A percentile compares a stretch with the other conserved stretches of the same genome.
Conservation (phyloP, 2,797 vertebrate genomes). For the Lacerta bilineata region DNA sequence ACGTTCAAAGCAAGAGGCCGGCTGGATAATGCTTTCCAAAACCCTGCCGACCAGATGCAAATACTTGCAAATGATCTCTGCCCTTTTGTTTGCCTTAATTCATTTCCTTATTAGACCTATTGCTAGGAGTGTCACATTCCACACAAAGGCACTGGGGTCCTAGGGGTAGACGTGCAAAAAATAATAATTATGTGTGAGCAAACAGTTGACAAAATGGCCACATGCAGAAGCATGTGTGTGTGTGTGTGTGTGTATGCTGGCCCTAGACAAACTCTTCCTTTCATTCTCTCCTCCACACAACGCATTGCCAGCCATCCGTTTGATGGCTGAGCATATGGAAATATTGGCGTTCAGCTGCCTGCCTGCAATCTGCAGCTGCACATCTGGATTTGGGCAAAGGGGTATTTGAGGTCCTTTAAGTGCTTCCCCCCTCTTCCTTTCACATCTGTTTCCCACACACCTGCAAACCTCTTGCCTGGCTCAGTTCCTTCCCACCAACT, state of each 20-base stretch:
- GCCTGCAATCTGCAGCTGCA: slow-evolving; percentile 3
- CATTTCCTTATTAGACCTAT: slow-evolving; percentile 72
- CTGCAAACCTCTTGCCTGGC: background rate
- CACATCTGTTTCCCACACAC: background rate
- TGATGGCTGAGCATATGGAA: background rate
- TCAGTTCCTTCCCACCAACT: background rate
- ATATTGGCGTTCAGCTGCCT: background rate
- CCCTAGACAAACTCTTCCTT: background rate
- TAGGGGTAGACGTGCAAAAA: background rate
- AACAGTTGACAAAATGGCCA: slow-evolving; percentile 8
- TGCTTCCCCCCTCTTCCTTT: background rate
- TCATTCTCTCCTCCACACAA: background rate
- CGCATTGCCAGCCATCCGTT: background rate
- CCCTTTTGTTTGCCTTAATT: slow-evolving; percentile 65
- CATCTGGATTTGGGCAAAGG: background rate
- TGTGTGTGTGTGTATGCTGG: background rate
- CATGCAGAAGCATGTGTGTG: too few species aligned
- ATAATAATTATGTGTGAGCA: background rate
- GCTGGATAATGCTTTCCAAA: slow-evolving; percentile 69
- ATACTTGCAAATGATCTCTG: slow-evolving; percentile 70
- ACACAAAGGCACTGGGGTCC: slow-evolving; percentile 51
- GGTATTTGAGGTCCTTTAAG: background rate
- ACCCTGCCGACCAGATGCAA: slow-evolving; percentile 75
- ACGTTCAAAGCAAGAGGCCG: slow-evolving; percentile 78
- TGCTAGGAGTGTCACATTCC: slow-evolving; percentile 60